Percentiles rank a stretch among this genome's conserved stretches.
Evolutionary conservation across 2,797 vertebrate genomes (phyloP).

Genomic region (Melanotaenia pygmaea): DNA sequence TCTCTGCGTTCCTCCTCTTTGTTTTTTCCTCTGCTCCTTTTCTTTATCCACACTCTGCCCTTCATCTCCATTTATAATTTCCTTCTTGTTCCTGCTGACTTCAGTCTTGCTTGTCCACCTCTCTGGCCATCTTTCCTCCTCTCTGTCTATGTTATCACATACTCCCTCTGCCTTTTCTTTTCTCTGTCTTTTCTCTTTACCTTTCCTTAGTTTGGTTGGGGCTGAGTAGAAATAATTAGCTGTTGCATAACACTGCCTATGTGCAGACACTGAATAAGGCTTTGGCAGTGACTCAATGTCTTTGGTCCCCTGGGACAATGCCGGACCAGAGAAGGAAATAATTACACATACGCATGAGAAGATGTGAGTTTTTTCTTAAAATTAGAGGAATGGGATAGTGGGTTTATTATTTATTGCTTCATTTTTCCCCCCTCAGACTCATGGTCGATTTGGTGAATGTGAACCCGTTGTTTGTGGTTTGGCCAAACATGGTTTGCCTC

Average conservation of each 20-base stretch:
- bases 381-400: constrained; percentile 54
- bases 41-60: constrained; percentile 1
- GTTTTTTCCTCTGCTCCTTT: constrained; percentile 10
- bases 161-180: constrained; percentile 15
- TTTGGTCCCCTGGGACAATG: constrained; percentile 58
- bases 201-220: constrained; percentile 52
- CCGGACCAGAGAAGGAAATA: constrained; percentile 71
- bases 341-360: constrained; percentile 72
- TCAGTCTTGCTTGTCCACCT: constrained; percentile 1
- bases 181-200: constrained; percentile 25
- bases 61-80: constrained; percentile 24
- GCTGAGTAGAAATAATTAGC: constrained; percentile 81
- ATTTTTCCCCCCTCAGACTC: constrained; percentile 25
- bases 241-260: constrained; percentile 76
- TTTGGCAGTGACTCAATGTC: constrained; percentile 69
- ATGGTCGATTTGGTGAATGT: constrained; percentile 42
- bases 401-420: constrained; percentile 67
- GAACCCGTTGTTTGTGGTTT: constrained; percentile 64
- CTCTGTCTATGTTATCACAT: constrained; percentile 43
- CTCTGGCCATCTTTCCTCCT: constrained; percentile 1
- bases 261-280: constrained; percentile 74
- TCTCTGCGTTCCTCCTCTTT: background rate
- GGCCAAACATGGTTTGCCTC: constrained; percentile 30
- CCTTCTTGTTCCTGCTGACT: constrained; percentile 8
- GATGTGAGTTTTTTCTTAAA: constrained; percentile 62